Evolutionary conservation across 1,140 invertebrate genomes (phyloP).

Genomic region (Euglossa dilemma): DNA sequence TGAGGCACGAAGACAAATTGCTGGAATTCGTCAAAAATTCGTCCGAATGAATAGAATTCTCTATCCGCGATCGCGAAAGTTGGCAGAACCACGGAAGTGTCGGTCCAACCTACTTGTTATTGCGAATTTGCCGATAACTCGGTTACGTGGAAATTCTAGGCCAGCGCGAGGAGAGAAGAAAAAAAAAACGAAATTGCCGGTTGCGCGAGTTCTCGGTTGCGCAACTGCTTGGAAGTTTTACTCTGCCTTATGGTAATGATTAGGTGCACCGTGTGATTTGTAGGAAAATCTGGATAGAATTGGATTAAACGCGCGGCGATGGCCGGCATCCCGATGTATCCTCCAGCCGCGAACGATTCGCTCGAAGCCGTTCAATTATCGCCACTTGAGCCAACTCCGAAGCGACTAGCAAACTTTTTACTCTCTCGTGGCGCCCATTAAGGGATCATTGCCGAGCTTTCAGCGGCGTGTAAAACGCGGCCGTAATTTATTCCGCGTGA

Average conservation of each 20-base stretch:
- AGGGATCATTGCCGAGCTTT: slow-evolving; percentile 30
- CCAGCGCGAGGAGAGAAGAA: too few relatives aligned
- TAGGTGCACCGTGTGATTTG: background rate
- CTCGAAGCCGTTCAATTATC: slow-evolving; percentile 56
- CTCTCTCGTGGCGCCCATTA: slow-evolving; percentile 33
- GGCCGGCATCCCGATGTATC: background rate
- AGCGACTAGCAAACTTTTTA: slow-evolving; percentile 52
- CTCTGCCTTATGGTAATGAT: background rate
- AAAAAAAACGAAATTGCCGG: background rate
- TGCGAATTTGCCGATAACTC: background rate
- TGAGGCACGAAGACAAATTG: too few relatives aligned
- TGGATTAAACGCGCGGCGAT: slow-evolving; percentile 12
- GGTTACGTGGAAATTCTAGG: background rate
- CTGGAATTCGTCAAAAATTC: background rate
- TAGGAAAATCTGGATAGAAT: slow-evolving; percentile 22
- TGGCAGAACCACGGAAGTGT: background rate
- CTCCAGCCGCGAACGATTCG: slow-evolving; percentile 14
- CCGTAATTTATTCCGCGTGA: slow-evolving; percentile 53
- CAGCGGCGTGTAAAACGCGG: slow-evolving; percentile 22
- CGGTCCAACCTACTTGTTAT: too few relatives aligned
- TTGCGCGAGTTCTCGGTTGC: slow-evolving; percentile 31
- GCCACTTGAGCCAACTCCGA: slow-evolving; percentile 53
- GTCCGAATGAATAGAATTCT: too few relatives aligned
- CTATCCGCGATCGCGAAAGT: background rate
- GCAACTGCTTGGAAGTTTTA: background rate